These are phyloP conservation scores for Cladorhizidae sp. DNA, from an alignment of 37 sponge, comb jelly and placozoan species.

Conservation along the genomic window DNA sequence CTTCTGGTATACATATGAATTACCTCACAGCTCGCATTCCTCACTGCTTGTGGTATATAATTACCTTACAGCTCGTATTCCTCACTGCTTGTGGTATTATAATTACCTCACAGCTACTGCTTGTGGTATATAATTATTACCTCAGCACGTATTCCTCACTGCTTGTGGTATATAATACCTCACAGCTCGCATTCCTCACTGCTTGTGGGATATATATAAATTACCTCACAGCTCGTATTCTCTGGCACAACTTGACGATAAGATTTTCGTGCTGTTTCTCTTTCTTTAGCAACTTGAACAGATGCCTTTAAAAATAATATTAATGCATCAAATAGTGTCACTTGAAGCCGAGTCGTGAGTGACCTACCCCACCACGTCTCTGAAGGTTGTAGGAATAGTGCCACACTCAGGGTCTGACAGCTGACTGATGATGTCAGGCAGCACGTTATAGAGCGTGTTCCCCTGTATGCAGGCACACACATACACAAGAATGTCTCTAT, in stretches of 20 bases:
- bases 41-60: too few relatives aligned
- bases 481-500: too few relatives aligned
- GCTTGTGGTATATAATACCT: slow-evolving; percentile 60
- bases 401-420: slow-evolving; percentile 77
- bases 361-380: slow-evolving; percentile 68
- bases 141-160: too few relatives aligned
- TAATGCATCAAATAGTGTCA: too few relatives aligned
- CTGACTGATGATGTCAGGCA: slow-evolving; percentile 89
- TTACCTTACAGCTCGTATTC: slow-evolving; percentile 74
- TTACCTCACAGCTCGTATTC: slow-evolving; percentile 74
- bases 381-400: slow-evolving; percentile 44
- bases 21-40: slow-evolving; percentile 76
- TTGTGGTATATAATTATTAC: too few relatives aligned
- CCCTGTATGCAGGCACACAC: slow-evolving; percentile 69
- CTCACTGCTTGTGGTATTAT: too few relatives aligned
- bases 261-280: slow-evolving; percentile 84
- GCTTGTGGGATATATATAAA: too few relatives aligned
- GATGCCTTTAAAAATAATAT: slow-evolving; percentile 68
- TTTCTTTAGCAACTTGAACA: slow-evolving; percentile 81
- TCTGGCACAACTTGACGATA: slow-evolving; percentile 89
- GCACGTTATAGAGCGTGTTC: slow-evolving; percentile 90
- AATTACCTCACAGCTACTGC: slow-evolving; percentile 61
- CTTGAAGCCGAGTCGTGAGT: too few relatives aligned
- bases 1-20: too few relatives aligned
- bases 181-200: too few relatives aligned